Base-by-base conservation (phyloP, 2,113 vertebrate genomes). In the Hippocampus zosterae region DNA sequence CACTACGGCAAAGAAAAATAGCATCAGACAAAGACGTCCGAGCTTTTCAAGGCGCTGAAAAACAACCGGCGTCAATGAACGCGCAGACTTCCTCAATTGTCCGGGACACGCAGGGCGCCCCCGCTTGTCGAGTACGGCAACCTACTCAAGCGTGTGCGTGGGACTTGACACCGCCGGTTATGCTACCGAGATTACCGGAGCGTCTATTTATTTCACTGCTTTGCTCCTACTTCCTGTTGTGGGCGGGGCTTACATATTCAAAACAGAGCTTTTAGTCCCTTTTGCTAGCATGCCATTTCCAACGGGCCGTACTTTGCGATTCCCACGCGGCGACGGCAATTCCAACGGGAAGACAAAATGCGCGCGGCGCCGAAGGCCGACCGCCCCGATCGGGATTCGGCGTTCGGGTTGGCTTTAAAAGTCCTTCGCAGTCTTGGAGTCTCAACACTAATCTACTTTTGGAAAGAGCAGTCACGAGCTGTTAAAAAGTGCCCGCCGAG, bases 1-100 rank as follows among this genome's bases (percentile, higher is more conserved):
- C 80, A 70, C 80, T 78, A 84, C 65, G 82, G 86, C 77, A 86
- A 81, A 85, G 74, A 87, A 84, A 85, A 71, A 80, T 42, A 84
- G 82, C 68, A 74, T 69, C 69, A 77, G 81, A 74, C 79, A 61
- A n/a, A 80, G 78, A 81, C 67, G 46, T 48, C 67, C 65, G 71
- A 65, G n/a, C 65, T 77, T 80, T 55, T 62, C 52, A 5, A 79
- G 71, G 68, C 72, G 75, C 75, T 33, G 74, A 12, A 57, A 57
- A 57, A 57, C 52, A 60, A 60, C 74, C 71, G 55, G 77, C 81
- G 76, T 88, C 80, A 87, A 74, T 88, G 83, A 81, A 76, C 72
- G 42, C 42, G 70, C 75, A 80, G 82, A 87, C 78, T 87, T 80
- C 48, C 72, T 83, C 55, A 67, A 33, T 70, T 57, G 48, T 76